These are phyloP conservation scores for Trichechus manatus DNA, from an alignment of 2,113 vertebrate genomes.

Conservation along the genomic window DNA sequence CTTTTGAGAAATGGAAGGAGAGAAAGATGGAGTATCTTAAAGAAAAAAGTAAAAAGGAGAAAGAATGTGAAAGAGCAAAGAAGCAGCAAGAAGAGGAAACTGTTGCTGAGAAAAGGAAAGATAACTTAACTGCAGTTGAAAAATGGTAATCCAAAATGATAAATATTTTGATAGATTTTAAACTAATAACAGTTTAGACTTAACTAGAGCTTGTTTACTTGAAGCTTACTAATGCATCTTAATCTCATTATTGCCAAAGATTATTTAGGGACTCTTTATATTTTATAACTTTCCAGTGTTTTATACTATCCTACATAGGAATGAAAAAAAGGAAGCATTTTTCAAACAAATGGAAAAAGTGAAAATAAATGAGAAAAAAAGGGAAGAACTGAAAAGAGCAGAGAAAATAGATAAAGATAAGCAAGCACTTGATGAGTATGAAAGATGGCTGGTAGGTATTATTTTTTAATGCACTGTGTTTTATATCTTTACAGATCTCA, in stretches of 20 bases:
- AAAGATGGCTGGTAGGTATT: constrained; percentile 94
- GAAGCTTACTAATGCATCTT: not conserved
- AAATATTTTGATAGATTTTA: not conserved
- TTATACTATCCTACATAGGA: constrained; percentile 86
- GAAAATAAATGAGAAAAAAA: constrained; percentile 86
- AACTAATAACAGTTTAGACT: not conserved
- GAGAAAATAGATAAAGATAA: constrained; percentile 92
- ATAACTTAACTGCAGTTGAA: constrained; percentile 89
- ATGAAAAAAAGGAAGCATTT: constrained; percentile 90
- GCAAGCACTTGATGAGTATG: constrained; percentile 92
- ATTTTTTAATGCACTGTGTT: not conserved
- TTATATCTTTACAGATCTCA: not conserved
- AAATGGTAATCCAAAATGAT: constrained; percentile 90
- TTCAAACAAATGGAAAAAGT: constrained; percentile 89
- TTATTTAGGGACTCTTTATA: not conserved
- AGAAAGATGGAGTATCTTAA: constrained; percentile 89
- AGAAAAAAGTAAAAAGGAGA: constrained; percentile 90
- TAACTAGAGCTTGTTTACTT: constrained; percentile 1
- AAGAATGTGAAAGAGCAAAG: constrained; percentile 88
- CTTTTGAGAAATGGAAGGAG: constrained; percentile 96
- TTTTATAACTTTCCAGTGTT: constrained; percentile 49
- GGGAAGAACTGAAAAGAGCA: constrained; percentile 88
- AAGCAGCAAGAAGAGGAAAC: constrained; percentile 89
- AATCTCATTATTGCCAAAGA: not conserved
- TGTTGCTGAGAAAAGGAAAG: constrained; percentile 89